Conservation (phyloP, 2,113 vertebrate species). For the Poicephalus meyeri region DNA sequence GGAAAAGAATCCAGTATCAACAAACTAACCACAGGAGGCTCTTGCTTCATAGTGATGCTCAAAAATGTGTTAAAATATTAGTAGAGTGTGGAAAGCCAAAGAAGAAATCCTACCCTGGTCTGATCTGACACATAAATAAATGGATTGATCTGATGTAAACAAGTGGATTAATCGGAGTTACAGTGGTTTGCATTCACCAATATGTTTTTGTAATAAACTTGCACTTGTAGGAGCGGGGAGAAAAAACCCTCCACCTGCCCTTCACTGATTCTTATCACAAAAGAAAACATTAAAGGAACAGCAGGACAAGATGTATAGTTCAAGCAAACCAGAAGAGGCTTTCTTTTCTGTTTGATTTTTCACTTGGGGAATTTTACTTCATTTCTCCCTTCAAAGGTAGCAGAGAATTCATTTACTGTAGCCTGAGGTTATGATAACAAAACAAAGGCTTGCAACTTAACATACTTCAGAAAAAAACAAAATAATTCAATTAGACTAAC, state of each 20-base stretch:
- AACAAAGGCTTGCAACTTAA: conserved; percentile 78
- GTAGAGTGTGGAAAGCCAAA: not conserved
- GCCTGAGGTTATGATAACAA: conserved; percentile 78
- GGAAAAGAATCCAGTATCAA: not conserved
- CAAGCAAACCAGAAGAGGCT: conserved; percentile 76
- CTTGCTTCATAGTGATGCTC: not conserved
- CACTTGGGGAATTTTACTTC: conserved; percentile 83
- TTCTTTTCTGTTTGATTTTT: conserved; percentile 86
- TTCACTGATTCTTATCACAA: conserved; percentile 75
- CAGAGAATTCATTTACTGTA: conserved; percentile 85
- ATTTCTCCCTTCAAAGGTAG: conserved; percentile 84
- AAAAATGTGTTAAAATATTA: conserved; percentile 25
- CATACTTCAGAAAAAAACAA: conserved; percentile 66
- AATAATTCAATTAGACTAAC: conserved; percentile 59
- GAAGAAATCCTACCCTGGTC: not conserved
- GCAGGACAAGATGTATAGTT: conserved; percentile 79
- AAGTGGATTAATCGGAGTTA: conserved; percentile 36
- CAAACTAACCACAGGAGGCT: not conserved
- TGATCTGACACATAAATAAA: conserved; percentile 19
- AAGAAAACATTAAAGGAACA: conserved; percentile 79
- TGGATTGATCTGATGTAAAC: conserved; percentile 38
- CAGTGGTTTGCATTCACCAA: conserved; percentile 23
- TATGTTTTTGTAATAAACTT: conserved; percentile 21
- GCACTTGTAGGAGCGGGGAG: not conserved
- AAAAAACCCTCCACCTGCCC: conserved; percentile 62